Conservation (phyloP, 2,113 vertebrate genomes). For the Sigmodon hispidus region DNA sequence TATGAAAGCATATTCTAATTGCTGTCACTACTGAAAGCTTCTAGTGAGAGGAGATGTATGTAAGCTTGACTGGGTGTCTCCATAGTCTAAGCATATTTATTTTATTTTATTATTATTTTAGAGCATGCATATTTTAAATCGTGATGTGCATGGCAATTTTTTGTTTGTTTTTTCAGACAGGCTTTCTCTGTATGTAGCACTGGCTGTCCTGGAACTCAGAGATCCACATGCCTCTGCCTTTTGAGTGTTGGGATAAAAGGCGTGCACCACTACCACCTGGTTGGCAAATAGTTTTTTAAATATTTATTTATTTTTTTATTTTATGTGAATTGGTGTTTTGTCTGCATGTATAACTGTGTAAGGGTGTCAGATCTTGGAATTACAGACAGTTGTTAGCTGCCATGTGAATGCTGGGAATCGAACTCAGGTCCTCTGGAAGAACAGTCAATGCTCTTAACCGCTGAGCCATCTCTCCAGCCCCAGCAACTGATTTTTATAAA, state of each 20-base stretch:
- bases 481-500: background rate
- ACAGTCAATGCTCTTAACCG: too few species aligned
- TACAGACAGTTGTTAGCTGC: too few species aligned
- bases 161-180: background rate
- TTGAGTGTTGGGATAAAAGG: background rate
- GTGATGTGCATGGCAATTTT: background rate
- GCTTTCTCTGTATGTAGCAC: background rate
- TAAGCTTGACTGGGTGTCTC: background rate
- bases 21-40: background rate
- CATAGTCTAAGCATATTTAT: background rate
- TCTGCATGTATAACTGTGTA: too few species aligned
- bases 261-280: fast-evolving
- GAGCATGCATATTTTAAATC: background rate
- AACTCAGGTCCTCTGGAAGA: too few species aligned
- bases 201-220: background rate
- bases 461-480: too few species aligned
- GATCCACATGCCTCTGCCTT: background rate
- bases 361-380: too few species aligned
- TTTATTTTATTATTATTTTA: background rate
- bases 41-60: too few species aligned
- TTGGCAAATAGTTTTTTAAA: too few species aligned
- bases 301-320: too few species aligned
- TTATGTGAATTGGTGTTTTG: too few species aligned
- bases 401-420: too few species aligned
- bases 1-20: background rate